phyloP scores from a whole-genome alignment of 2,113 vertebrate species.

The Excalfactoria chinensis region DNA sequence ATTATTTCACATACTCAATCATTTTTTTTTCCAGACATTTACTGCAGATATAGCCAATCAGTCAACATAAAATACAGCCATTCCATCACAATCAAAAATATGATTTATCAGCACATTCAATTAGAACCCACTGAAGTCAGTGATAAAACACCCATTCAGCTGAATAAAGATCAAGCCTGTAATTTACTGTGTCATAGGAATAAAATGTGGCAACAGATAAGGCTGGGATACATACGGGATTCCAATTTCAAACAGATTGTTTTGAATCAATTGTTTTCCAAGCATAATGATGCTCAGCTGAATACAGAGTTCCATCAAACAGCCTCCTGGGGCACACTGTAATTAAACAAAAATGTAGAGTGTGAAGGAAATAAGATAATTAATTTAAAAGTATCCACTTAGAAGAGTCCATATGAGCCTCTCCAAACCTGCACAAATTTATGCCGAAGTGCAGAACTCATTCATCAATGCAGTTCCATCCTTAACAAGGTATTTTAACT shows the following conservation, averaged over 20 bases:
- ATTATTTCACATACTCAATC: conserved; percentile 37
- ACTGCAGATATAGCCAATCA: conserved; percentile 28
- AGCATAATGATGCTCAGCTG: conserved; percentile 99
- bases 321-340: conserved; percentile 96
- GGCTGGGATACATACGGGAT: conserved; percentile 89
- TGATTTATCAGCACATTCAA: conserved; percentile 54
- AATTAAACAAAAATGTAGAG: background rate
- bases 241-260: conserved; percentile 97
- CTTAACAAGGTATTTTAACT: conserved; percentile 10
- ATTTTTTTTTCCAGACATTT: conserved; percentile 53
- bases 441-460: background rate
- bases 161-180: background rate
- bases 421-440: background rate
- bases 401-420: background rate
- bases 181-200: background rate
- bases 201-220: background rate
- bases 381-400: background rate
- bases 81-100: conserved; percentile 12
- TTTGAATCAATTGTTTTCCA: conserved; percentile 97
- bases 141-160: background rate
- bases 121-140: conserved; percentile 35
- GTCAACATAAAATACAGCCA: conserved; percentile 54
- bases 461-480: background rate
- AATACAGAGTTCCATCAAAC: conserved; percentile 97
- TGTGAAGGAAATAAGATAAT: background rate